Percentiles rank a stretch among this genome's conserved stretches.
These are phyloP conservation scores for Vipera latastei DNA, from an alignment of 2,797 vertebrate genomes.

Conservation along the genomic window DNA sequence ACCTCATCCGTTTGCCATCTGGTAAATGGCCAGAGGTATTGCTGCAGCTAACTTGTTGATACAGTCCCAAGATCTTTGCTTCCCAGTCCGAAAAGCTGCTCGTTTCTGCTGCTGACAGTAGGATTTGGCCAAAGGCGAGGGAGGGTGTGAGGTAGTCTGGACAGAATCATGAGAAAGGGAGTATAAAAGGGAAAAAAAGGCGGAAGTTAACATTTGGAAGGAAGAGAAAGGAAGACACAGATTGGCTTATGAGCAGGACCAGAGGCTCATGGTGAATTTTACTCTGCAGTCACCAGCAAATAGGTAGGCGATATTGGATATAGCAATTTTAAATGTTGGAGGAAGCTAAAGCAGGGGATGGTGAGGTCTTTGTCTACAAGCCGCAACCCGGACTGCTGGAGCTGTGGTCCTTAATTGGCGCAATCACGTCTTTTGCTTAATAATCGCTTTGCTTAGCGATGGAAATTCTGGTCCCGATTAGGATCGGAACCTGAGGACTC, in stretches of 20 bases:
- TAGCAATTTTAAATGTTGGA: not conserved
- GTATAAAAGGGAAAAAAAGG: rapidly evolving
- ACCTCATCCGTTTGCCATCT: not conserved
- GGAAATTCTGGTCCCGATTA: not conserved
- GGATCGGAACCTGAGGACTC: not conserved
- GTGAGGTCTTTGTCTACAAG: not conserved
- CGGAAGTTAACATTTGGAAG: rapidly evolving
- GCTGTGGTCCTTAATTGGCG: not conserved
- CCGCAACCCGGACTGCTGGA: not conserved
- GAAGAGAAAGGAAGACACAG: not conserved
- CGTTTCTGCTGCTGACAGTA: not conserved
- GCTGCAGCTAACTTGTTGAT: not conserved
- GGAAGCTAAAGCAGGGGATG: not conserved
- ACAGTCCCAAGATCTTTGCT: not conserved
- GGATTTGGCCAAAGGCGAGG: not conserved
- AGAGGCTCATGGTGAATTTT: not conserved
- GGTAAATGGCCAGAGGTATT: not conserved
- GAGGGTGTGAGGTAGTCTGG: not conserved
- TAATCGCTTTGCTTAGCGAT: not conserved
- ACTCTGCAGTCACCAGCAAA: not conserved
- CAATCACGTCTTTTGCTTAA: not conserved
- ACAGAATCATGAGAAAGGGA: not conserved
- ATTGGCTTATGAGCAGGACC: not conserved
- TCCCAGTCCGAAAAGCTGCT: not conserved
- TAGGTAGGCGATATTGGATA: too few species aligned